phyloP scores from a whole-genome alignment of 2,113 vertebrate genomes.

The Vidua chalybeata region DNA sequence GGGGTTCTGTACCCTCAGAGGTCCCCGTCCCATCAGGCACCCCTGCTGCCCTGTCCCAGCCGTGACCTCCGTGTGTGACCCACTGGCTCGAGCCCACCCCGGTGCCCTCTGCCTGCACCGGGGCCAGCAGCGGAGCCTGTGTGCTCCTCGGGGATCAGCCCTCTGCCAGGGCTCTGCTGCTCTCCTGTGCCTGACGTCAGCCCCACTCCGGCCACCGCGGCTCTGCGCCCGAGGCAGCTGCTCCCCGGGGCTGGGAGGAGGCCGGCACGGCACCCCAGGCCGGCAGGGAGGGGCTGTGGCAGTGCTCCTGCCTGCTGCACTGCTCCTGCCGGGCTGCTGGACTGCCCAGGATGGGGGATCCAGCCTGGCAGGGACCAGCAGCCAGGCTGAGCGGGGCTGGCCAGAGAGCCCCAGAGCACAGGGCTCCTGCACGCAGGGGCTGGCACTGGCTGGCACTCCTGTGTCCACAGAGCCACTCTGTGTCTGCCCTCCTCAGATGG shows the following conservation, averaged over 20 bases:
- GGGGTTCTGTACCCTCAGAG: neutral
- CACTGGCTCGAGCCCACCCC: rapidly evolving
- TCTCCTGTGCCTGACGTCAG: neutral
- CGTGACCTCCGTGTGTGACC: rapidly evolving
- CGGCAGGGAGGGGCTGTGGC: neutral
- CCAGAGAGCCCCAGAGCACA: rapidly evolving
- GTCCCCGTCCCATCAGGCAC: neutral
- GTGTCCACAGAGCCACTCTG: neutral
- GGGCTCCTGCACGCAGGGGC: neutral
- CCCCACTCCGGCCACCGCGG: too few relatives aligned
- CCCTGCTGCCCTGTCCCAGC: rapidly evolving
- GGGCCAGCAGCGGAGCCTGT: rapidly evolving
- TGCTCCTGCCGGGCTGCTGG: neutral
- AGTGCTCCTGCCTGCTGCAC: too few relatives aligned
- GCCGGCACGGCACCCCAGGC: rapidly evolving
- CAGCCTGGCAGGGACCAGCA: neutral
- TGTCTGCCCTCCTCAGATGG: neutral
- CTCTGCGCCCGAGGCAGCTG: neutral
- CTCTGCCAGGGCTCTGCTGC: neutral
- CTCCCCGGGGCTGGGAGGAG: neutral
- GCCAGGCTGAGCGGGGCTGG: neutral
- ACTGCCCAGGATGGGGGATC: neutral
- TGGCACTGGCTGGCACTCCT: rapidly evolving
- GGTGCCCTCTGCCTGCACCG: rapidly evolving
- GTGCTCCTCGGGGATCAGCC: neutral